These are phyloP conservation scores for Salpingus planirostris DNA, from an alignment of 2,888 invertebrate genomes.

Conservation along the genomic window DNA sequence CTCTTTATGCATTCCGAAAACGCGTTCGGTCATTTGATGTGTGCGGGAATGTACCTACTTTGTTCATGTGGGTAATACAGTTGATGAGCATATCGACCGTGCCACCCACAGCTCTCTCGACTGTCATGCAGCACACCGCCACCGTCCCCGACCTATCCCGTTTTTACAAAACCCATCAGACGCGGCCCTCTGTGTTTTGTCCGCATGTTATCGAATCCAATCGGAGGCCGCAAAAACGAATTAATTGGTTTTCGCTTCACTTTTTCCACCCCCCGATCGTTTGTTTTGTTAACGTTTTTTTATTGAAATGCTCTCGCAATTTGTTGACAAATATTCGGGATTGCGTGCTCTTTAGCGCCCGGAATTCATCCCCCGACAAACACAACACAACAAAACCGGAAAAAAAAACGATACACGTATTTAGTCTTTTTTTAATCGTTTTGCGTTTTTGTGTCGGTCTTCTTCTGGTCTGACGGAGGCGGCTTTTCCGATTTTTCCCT, in stretches of 20 bases:
- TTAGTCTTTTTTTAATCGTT: too few relatives aligned
- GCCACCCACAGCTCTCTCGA: conserved; percentile 23
- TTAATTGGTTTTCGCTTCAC: conserved; percentile 30
- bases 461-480: too few relatives aligned
- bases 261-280: conserved; percentile 7
- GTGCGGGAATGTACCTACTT: conserved; percentile 30
- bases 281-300: conserved; percentile 6
- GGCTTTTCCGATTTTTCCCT: too few relatives aligned
- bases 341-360: too few relatives aligned
- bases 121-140: conserved; percentile 15
- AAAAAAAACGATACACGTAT: too few relatives aligned
- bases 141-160: conserved; percentile 8
- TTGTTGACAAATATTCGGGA: too few relatives aligned
- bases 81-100: conserved; percentile 33
- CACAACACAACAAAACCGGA: too few relatives aligned
- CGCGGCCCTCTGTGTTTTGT: conserved; percentile 24
- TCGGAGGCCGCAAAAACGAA: conserved; percentile 34
- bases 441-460: too few relatives aligned
- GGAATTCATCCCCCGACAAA: too few relatives aligned
- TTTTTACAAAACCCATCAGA: conserved; percentile 21
- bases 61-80: conserved; percentile 32
- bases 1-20: too few relatives aligned
- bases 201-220: conserved; percentile 38
- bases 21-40: too few relatives aligned
- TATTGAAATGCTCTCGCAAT: too few relatives aligned